phyloP scores from a whole-genome alignment of 2,113 vertebrate genomes.

The Microtus ochrogaster region DNA sequence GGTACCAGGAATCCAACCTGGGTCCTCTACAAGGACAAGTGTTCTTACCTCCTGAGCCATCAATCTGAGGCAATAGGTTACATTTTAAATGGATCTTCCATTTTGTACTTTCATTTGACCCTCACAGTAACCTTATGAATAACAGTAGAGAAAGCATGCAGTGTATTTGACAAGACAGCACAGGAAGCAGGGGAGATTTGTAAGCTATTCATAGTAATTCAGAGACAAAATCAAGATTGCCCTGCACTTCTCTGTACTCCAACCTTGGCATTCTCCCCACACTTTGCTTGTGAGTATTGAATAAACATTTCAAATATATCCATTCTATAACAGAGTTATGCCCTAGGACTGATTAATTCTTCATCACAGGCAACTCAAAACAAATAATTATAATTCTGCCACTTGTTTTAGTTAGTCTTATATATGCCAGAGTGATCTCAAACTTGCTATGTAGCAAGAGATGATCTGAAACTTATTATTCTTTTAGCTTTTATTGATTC shows the following conservation, averaged over 20 bases:
- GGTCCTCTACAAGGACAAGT: not conserved
- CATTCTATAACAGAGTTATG: constrained; percentile 3
- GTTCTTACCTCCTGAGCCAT: not conserved
- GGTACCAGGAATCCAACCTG: not conserved
- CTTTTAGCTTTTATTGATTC: not conserved
- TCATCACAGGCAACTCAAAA: constrained; percentile 31
- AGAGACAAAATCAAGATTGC: constrained; percentile 26
- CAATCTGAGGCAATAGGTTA: not conserved
- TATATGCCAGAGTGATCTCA: not conserved
- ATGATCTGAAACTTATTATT: not conserved
- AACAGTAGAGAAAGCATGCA: not conserved
- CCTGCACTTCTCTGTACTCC: not conserved
- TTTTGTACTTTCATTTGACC: constrained; percentile 34
- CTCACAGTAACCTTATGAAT: constrained; percentile 19
- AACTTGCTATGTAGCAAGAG: not conserved
- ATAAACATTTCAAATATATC: constrained; percentile 45
- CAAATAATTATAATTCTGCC: constrained; percentile 44
- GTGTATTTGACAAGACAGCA: constrained; percentile 38
- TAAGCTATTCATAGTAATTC: not conserved
- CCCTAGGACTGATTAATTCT: constrained; percentile 22
- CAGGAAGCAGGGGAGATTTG: not conserved
- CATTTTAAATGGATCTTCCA: not conserved
- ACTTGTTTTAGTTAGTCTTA: not conserved
- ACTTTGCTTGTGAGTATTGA: constrained; percentile 42
- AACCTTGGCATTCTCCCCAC: not conserved